phyloP scores from a whole-genome alignment of 1,140 invertebrate genomes.

The Ctenoplectra terminalis region DNA sequence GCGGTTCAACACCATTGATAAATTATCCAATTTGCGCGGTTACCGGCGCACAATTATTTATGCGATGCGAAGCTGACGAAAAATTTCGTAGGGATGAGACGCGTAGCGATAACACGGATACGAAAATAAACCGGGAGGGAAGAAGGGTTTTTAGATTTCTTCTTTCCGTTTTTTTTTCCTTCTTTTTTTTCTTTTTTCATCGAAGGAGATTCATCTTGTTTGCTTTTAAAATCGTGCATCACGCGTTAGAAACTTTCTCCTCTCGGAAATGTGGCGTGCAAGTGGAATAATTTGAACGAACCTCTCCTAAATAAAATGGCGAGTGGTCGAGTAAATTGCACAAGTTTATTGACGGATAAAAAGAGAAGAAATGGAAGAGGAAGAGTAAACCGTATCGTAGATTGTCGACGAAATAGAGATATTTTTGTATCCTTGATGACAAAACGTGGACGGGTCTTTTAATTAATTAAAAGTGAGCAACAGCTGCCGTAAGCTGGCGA shows the following conservation, averaged over 20 bases:
- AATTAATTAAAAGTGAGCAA: conserved; percentile 61
- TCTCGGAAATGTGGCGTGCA: not conserved
- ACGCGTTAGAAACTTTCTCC: not conserved
- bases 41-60: conserved; percentile 11
- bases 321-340: not conserved
- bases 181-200: too few relatives aligned
- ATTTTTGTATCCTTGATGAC: conserved; percentile 3
- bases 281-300: not conserved
- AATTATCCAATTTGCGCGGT: conserved; percentile 36
- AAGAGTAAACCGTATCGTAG: not conserved
- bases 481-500: conserved; percentile 41
- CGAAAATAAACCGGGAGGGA: conserved; percentile 16
- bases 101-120: conserved; percentile 16
- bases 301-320: not conserved
- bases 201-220: not conserved
- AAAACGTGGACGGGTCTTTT: conserved; percentile 19
- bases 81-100: conserved; percentile 28
- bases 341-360: not conserved
- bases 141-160: not conserved
- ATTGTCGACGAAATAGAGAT: conserved; percentile 1
- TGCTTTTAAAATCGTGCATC: not conserved
- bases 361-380: not conserved
- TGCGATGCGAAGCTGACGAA: conserved; percentile 22
- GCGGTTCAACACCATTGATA: not conserved
- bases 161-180: not conserved